These are phyloP conservation scores for Bombus difficillimus DNA, from an alignment of 1,140 invertebrate genomes.

Conservation along the genomic window DNA sequence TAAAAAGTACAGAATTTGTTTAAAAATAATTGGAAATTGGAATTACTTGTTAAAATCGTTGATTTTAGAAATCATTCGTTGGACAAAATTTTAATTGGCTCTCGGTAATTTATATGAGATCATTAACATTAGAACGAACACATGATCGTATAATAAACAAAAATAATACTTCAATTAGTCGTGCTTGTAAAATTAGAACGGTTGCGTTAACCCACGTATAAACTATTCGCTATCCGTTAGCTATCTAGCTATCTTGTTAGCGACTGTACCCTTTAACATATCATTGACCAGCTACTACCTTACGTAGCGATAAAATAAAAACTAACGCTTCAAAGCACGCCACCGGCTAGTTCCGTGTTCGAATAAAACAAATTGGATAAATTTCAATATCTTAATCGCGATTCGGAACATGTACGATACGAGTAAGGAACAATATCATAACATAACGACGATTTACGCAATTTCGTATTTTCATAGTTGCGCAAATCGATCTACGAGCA, in stretches of 20 bases:
- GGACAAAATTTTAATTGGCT: too few species aligned
- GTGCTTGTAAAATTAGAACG: neutral
- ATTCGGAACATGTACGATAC: neutral
- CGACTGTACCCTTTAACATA: neutral
- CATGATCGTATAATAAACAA: too few species aligned
- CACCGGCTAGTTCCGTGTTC: neutral
- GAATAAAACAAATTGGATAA: neutral
- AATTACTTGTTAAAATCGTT: neutral
- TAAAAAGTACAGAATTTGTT: too few species aligned
- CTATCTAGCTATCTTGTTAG: neutral
- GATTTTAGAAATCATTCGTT: neutral
- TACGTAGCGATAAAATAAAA: neutral
- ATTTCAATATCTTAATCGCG: neutral
- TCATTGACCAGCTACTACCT: neutral
- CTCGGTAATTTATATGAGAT: neutral
- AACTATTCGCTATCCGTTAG: neutral
- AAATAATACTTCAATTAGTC: neutral
- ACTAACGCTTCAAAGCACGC: neutral
- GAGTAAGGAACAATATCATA: too few species aligned
- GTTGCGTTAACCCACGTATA: neutral
- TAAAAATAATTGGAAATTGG: neutral
- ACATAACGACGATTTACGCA: neutral
- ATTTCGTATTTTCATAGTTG: neutral
- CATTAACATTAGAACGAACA: neutral
- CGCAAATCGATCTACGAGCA: neutral